Percentiles rank a stretch among this genome's conserved stretches.
Conservation (phyloP, 2,888 invertebrate genomes). For the Lampropteryx suffumata region DNA sequence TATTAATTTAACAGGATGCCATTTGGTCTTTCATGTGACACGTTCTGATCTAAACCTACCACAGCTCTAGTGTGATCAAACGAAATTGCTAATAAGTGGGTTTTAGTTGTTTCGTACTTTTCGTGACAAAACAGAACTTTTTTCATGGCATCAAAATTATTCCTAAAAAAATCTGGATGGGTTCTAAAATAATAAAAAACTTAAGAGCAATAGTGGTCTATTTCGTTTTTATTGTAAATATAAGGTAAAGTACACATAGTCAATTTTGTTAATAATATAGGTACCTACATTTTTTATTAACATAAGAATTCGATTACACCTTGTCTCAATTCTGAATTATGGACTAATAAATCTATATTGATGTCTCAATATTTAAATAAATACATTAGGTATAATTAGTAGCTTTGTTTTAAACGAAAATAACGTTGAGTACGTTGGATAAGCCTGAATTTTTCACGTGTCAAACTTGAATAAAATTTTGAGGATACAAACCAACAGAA, state of each 20-base stretch:
- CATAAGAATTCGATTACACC: slow-evolving; percentile 52
- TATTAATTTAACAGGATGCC: neutral
- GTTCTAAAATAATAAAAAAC: no score
- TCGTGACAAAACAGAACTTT: no score
- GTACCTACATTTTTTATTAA: slow-evolving; percentile 29
- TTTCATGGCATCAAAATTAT: no score
- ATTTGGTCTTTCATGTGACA: neutral
- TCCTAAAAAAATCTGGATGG: no score
- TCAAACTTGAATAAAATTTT: slow-evolving; percentile 14
- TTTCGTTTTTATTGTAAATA: neutral
- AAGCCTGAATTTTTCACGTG: slow-evolving; percentile 9
- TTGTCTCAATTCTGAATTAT: slow-evolving; percentile 50
- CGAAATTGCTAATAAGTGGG: no score
- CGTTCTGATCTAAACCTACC: no score
- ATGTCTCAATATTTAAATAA: slow-evolving; percentile 49
- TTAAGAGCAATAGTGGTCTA: no score
- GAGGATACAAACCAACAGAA: neutral
- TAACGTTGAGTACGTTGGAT: neutral
- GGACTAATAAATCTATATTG: slow-evolving; percentile 52
- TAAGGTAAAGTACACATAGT: slow-evolving; percentile 14
- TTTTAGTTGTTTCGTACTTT: no score
- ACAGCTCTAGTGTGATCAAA: no score
- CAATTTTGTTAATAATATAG: slow-evolving; percentile 14
- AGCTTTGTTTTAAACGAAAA: slow-evolving; percentile 18
- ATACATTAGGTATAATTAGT: slow-evolving; percentile 29